Conservation (phyloP, 2,888 invertebrate genomes). For the Thumatha senex region DNA sequence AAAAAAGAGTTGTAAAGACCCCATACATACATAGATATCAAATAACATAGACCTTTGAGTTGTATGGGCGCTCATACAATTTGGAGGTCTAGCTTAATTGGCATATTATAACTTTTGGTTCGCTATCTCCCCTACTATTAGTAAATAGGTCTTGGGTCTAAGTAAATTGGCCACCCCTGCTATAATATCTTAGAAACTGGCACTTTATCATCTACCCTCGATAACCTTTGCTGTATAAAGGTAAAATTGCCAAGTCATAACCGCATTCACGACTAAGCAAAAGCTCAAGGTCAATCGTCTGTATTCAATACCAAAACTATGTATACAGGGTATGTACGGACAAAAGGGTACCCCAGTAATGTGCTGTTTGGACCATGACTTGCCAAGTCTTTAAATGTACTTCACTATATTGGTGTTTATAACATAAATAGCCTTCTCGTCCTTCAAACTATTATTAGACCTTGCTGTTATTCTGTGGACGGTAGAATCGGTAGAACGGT, state of each 20-base stretch:
- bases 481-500: too few species aligned
- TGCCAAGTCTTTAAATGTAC: background rate
- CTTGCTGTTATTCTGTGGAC: too few species aligned
- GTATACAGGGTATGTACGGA: conserved; percentile 1
- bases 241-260: conserved; percentile 5
- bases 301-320: conserved; percentile 17
- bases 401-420: background rate
- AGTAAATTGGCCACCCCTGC: too few species aligned
- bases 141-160: too few species aligned
- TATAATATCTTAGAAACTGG: background rate
- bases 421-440: background rate
- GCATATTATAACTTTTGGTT: too few species aligned
- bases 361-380: conserved; percentile 3
- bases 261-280: background rate
- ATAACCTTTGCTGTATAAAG: background rate
- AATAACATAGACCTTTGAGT: too few species aligned
- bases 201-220: background rate
- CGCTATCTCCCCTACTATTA: too few species aligned
- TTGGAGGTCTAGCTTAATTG: too few species aligned
- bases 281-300: conserved; percentile 15
- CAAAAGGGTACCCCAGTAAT: conserved; percentile 7
- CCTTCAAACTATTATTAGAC: too few species aligned
- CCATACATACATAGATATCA: too few species aligned
- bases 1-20: too few species aligned
- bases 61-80: too few species aligned